Conservation (phyloP, 2,797 vertebrate species). For the Trichosurus vulpecula region DNA sequence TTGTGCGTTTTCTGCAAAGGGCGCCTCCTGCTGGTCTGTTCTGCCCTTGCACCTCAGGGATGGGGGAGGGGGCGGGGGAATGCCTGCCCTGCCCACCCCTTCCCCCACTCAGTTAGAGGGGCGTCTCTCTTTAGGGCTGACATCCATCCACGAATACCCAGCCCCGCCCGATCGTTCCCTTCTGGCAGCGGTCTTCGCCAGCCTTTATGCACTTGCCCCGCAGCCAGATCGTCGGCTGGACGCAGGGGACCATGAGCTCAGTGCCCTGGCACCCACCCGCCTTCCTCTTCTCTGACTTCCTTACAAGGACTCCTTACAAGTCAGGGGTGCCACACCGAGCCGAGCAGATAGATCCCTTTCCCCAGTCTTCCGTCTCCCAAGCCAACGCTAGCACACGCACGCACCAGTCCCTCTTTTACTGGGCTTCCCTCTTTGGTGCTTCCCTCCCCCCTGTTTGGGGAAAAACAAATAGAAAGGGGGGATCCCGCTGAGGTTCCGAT, state of each 20-base stretch:
- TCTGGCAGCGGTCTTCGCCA: conserved; percentile 34
- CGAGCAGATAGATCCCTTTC: conserved; percentile 33
- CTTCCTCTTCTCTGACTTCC: conserved; percentile 61
- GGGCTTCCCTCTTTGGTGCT: background rate
- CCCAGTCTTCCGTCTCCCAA: conserved; percentile 20
- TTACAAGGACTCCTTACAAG: conserved; percentile 58
- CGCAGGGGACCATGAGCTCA: conserved; percentile 60
- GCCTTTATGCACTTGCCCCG: conserved; percentile 45
- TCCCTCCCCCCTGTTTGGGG: background rate
- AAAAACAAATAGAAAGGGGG: background rate
- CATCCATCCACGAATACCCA: conserved; percentile 4
- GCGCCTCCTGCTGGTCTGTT: background rate
- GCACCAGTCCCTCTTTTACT: background rate
- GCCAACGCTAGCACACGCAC: conserved; percentile 60
- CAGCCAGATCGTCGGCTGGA: conserved; percentile 15
- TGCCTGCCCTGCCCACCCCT: too few species aligned
- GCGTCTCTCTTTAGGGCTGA: background rate
- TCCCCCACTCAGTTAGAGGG: background rate
- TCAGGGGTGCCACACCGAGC: conserved; percentile 62
- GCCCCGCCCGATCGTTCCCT: background rate
- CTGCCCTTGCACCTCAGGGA: background rate
- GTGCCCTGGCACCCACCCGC: conserved; percentile 54
- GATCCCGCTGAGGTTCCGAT: background rate
- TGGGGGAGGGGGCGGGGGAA: background rate
- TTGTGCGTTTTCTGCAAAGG: background rate